phyloP scores from a whole-genome alignment of 2,797 vertebrate genomes.

The Carcharodon carcharias region DNA sequence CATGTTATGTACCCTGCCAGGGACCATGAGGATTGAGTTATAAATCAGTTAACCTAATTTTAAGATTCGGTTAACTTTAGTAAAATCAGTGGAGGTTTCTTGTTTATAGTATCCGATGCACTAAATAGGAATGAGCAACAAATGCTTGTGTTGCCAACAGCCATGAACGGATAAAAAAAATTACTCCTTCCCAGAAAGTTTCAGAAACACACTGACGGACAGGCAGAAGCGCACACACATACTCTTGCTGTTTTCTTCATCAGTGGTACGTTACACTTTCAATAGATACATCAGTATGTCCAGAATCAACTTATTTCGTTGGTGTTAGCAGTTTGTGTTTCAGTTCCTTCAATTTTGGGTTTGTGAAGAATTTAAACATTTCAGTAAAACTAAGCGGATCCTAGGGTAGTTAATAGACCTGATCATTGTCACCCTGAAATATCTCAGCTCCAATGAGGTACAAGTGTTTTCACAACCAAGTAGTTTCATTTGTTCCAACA shows the following conservation, averaged over 20 bases:
- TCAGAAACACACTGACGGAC: no score
- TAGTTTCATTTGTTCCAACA: no score
- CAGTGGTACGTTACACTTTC: not conserved
- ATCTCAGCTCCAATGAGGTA: no score
- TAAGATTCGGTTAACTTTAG: not conserved
- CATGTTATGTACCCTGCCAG: not conserved
- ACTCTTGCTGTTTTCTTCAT: not conserved
- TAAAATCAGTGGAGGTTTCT: not conserved
- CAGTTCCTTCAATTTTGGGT: not conserved
- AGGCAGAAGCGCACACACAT: not conserved
- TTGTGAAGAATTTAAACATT: not conserved
- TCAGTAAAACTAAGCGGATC: not conserved
- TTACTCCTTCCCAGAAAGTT: not conserved
- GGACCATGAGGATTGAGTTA: not conserved
- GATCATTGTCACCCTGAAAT: no score
- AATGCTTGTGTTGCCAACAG: no score
- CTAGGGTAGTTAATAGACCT: not conserved
- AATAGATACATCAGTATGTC: not conserved
- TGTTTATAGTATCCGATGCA: not conserved
- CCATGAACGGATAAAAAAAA: no score
- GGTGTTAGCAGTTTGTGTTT: not conserved
- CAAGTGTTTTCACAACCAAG: no score
- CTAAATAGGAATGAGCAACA: not conserved
- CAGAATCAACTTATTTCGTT: not conserved
- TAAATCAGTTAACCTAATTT: not conserved